Evolutionary conservation across 2,797 vertebrate species (phyloP), one percentile per base, ranked within the genome.

Genomic region (Sphaeramia orbicularis): DNA sequence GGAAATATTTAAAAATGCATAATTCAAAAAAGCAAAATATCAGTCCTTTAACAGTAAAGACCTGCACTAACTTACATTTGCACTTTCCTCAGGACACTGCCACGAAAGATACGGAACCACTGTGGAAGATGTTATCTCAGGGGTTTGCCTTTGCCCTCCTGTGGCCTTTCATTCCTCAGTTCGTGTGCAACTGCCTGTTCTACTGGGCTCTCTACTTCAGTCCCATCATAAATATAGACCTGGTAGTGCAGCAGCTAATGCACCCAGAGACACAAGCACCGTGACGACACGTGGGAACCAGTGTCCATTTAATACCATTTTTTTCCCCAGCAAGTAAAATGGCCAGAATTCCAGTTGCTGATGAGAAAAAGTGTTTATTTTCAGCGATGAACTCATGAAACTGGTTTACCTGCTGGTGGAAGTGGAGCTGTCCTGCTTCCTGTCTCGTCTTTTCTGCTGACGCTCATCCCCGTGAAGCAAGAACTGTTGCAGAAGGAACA

Each of bases 141-240:
- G 95, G 95, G n/a, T 93, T 99, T 61, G 94, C 94, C 67, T 95
- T 97, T 45, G 94, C 94, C 30, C 85, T 98, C 70, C 91, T 99
- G 82, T 99, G 97, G 97, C 97, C 96, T 72, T 90, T 99, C 30
- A 91, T 96, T 74, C 97, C 97, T 16, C 96, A 97, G 80, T 98
- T 99, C 86, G 87, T 97, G 65, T 97, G 96, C 92, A 96, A 97
- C 80, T 97, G 96, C 86, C 85, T 97, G 62, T 98, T 99, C 91
- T 98, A 98, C 90, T 98, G 96, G 97, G 95, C 94, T 24, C 93
- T 99, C 66, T 99, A 97, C 87, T 96, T 98, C 89, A 95, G 94
- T 73, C 96, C 96, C 55, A 93, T 99, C 51, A 96, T 97, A 79
- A 97, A 98, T 68, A 97, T 98, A 47, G 96, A 98, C 88, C 90